These are phyloP conservation scores for Eupleurogrammus muticus DNA, from an alignment of 2,797 vertebrate species.

Conservation along the genomic window DNA sequence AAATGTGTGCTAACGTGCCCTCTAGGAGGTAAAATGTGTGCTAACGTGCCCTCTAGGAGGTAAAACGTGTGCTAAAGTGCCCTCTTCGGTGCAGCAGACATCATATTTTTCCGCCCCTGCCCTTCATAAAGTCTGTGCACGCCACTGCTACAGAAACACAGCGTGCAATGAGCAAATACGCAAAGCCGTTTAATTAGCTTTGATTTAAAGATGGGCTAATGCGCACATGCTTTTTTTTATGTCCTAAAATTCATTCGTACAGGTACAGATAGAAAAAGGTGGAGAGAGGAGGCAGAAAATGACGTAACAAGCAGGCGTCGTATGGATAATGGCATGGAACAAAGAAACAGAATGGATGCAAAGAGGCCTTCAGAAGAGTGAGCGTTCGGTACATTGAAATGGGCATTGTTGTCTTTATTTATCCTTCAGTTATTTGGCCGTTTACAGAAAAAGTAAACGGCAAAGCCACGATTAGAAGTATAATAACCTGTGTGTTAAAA, in stretches of 20 bases:
- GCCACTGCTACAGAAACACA: constrained; percentile 31
- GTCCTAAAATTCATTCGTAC: constrained; percentile 53
- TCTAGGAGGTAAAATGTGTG: too few species aligned
- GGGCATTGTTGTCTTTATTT: constrained; percentile 63
- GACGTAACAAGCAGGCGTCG: constrained; percentile 28
- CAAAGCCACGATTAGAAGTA: not conserved
- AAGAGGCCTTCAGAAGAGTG: constrained; percentile 39
- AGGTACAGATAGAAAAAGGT: constrained; percentile 37
- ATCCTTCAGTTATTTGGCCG: too few species aligned
- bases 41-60: too few species aligned
- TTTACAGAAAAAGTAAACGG: not conserved
- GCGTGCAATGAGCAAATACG: constrained; percentile 68
- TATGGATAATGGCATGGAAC: constrained; percentile 36
- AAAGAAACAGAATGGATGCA: constrained; percentile 34
- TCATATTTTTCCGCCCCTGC: too few species aligned
- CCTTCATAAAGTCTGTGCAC: too few species aligned
- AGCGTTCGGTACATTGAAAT: constrained; percentile 73
- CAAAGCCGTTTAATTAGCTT: constrained; percentile 67
- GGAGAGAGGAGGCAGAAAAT: constrained; percentile 43
- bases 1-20: too few species aligned
- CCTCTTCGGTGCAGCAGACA: too few species aligned
- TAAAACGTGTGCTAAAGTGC: too few species aligned
- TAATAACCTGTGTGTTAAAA: constrained; percentile 6
- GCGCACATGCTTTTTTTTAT: constrained; percentile 68
- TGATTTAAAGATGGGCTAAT: constrained; percentile 48